Evolutionary conservation across 2,888 invertebrate species (phyloP).

Genomic region (Ectemnius cavifrons): DNA sequence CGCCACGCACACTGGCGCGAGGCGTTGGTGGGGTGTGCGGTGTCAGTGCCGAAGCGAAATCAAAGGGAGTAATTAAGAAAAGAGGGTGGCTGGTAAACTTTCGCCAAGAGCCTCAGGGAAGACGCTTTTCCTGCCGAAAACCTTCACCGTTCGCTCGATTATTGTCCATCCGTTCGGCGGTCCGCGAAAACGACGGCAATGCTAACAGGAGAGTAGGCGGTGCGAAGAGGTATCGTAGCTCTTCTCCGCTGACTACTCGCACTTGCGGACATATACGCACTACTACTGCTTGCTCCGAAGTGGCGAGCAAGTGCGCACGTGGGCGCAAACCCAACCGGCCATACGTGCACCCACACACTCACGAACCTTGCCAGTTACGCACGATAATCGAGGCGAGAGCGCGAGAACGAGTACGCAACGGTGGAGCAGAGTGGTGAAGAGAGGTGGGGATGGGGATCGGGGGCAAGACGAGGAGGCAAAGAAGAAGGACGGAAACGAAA

Average conservation of each 20-base stretch:
- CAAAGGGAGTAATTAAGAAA: conserved; percentile 38
- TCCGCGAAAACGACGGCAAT: conserved; percentile 44
- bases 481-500: conserved; percentile 10
- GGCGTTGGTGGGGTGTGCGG: too few relatives aligned
- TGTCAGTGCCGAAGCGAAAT: conserved; percentile 50
- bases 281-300: neutral
- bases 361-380: neutral
- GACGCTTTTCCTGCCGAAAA: conserved; percentile 47
- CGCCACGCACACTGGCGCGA: neutral
- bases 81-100: conserved; percentile 16
- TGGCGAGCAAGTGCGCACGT: conserved; percentile 14
- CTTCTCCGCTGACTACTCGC: too few relatives aligned
- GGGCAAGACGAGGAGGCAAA: conserved; percentile 2
- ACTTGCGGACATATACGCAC: too few relatives aligned
- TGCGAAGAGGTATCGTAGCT: conserved; percentile 32
- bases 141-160: conserved; percentile 52
- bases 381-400: neutral
- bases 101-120: conserved; percentile 22
- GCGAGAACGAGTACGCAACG: conserved; percentile 33
- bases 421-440: conserved; percentile 31
- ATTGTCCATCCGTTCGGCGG: conserved; percentile 58
- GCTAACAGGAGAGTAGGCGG: conserved; percentile 46
- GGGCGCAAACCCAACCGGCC: conserved; percentile 14
- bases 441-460: neutral
- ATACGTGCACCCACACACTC: conserved; percentile 33